phyloP scores from a whole-genome alignment of 2,113 vertebrate species.

The Calypte anna region DNA sequence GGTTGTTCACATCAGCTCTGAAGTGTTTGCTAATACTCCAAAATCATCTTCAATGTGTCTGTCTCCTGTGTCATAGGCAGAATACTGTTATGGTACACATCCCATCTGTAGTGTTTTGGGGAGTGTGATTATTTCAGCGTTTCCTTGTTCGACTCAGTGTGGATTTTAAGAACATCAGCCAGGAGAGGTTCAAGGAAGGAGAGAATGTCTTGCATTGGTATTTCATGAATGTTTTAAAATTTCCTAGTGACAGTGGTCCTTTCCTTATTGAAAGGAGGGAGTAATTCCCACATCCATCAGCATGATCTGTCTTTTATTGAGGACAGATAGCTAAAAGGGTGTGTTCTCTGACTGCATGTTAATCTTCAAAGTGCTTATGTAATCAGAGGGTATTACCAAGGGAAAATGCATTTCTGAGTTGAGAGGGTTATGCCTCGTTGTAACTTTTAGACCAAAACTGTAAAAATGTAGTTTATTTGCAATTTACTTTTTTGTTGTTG shows the following conservation, averaged over 20 bases:
- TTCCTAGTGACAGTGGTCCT: not conserved
- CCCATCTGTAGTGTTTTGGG: not conserved
- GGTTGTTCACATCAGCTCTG: slow-evolving; percentile 8
- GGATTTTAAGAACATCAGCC: not conserved
- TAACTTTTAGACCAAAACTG: slow-evolving; percentile 69
- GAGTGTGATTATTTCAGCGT: slow-evolving; percentile 9
- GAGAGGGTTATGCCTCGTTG: slow-evolving; percentile 17
- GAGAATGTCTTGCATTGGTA: not conserved
- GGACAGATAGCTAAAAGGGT: not conserved
- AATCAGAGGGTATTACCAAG: not conserved
- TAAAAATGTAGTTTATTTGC: slow-evolving; percentile 37
- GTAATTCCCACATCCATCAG: slow-evolving; percentile 19
- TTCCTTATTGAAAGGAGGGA: slow-evolving; percentile 45
- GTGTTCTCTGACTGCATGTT: not conserved
- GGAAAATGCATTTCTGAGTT: slow-evolving; percentile 2
- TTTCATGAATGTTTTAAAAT: slow-evolving; percentile 46
- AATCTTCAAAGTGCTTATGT: not conserved
- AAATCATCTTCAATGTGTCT: not conserved
- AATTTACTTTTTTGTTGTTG: slow-evolving; percentile 16
- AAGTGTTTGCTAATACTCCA: slow-evolving; percentile 35
- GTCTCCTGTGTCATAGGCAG: slow-evolving; percentile 27
- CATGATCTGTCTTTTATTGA: slow-evolving; percentile 27
- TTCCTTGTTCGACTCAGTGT: not conserved
- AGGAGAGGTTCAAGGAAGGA: not conserved
- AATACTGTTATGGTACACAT: not conserved